Percentiles rank a stretch among this genome's conserved stretches.
phyloP scores from a whole-genome alignment of 2,888 invertebrate species.

The Cataglyphis cursor region DNA sequence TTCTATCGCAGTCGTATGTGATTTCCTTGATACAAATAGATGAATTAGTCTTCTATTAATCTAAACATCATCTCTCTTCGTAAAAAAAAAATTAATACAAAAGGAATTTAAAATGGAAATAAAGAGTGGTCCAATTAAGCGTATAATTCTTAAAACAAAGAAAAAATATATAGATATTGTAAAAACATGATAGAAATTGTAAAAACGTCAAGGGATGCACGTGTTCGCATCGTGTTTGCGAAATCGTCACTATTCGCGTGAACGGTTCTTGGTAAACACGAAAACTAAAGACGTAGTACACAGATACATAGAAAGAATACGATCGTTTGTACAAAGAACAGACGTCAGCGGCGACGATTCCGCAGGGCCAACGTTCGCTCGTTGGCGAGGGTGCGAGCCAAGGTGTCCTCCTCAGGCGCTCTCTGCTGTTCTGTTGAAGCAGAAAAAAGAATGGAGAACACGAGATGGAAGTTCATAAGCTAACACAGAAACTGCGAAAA shows the following conservation, averaged over 20 bases:
- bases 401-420: constrained; percentile 22
- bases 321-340: constrained; percentile 69
- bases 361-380: constrained; percentile 70
- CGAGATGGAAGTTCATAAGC: constrained; percentile 22
- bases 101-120: neutral
- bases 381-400: constrained; percentile 47
- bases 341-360: constrained; percentile 66
- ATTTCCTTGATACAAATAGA: neutral
- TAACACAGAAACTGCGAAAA: constrained; percentile 18
- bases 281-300: constrained; percentile 73
- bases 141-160: neutral
- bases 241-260: constrained; percentile 2
- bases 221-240: neutral
- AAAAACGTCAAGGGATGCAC: constrained; percentile 9
- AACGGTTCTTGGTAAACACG: constrained; percentile 70
- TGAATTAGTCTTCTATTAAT: neutral
- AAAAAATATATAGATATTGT: neutral
- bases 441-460: neutral
- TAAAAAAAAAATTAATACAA: neutral
- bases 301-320: neutral
- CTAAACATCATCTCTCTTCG: neutral
- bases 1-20: constrained; percentile 26
- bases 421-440: neutral
- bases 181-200: neutral
- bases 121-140: neutral